These are phyloP conservation scores for Laspeyria flexula DNA, from an alignment of 2,888 invertebrate genomes.

Conservation along the genomic window DNA sequence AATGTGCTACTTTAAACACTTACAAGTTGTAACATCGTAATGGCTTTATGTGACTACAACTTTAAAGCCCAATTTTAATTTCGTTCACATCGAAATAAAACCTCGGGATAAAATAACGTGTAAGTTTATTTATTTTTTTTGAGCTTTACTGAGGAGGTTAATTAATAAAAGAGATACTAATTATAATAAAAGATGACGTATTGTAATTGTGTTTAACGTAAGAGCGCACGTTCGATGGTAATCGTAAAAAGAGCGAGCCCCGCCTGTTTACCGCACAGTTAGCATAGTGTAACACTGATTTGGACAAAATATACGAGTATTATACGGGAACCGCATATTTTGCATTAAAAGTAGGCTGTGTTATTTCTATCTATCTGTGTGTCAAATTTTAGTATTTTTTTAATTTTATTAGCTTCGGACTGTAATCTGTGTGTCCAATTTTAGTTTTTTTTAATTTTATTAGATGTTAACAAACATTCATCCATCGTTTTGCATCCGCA, in stretches of 20 bases:
- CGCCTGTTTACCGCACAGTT: constrained; percentile 45
- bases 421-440: too few relatives aligned
- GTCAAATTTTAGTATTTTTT: too few relatives aligned
- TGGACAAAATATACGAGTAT: constrained; percentile 21
- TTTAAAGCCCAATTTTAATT: constrained; percentile 5
- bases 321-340: too few relatives aligned
- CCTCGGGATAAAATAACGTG: constrained; percentile 19
- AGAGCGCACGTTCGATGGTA: constrained; percentile 66
- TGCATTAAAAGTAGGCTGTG: too few relatives aligned
- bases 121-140: constrained; percentile 28
- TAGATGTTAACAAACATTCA: too few relatives aligned
- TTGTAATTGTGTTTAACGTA: constrained; percentile 58
- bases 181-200: constrained; percentile 70
- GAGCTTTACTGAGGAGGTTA: constrained; percentile 48
- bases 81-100: constrained; percentile 5
- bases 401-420: too few relatives aligned
- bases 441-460: too few relatives aligned
- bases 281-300: neutral
- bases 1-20: too few relatives aligned
- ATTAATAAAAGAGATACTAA: constrained; percentile 73
- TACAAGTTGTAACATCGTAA: too few relatives aligned
- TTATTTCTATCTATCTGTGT: too few relatives aligned
- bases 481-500: too few relatives aligned
- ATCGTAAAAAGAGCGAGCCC: constrained; percentile 66
- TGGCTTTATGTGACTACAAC: neutral